These are phyloP conservation scores for Microctonus brassicae DNA, from an alignment of 2,888 invertebrate species.

Conservation along the genomic window DNA sequence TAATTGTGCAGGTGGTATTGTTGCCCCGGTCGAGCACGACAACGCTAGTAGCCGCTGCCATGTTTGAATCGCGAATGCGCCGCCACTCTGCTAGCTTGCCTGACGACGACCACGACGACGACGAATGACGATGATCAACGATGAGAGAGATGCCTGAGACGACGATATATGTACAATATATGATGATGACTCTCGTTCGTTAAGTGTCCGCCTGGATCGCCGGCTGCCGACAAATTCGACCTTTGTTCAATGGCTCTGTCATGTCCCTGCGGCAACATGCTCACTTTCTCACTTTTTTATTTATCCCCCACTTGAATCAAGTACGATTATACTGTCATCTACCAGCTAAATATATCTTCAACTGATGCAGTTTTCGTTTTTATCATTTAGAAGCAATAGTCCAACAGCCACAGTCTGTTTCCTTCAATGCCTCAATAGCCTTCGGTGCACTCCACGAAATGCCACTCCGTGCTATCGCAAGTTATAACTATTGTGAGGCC, in stretches of 20 bases:
- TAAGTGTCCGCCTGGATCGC: constrained; percentile 46
- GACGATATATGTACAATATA: too few species aligned
- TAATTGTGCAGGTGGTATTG: constrained; percentile 96
- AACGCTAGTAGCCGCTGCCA: constrained; percentile 91
- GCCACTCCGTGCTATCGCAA: too few species aligned
- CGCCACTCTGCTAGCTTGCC: constrained; percentile 42
- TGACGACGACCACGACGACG: constrained; percentile 24
- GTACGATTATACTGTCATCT: too few species aligned
- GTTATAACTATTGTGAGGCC: too few species aligned
- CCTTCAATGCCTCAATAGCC: too few species aligned
- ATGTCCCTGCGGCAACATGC: constrained; percentile 27
- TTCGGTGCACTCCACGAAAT: too few species aligned
- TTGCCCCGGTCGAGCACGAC: constrained; percentile 95
- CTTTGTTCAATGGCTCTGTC: constrained; percentile 62
- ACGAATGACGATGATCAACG: background rate
- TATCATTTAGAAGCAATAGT: too few species aligned
- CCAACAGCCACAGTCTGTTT: too few species aligned
- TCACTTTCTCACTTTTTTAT: background rate
- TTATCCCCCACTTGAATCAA: background rate
- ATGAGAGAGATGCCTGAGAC: constrained; percentile 6
- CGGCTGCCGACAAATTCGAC: constrained; percentile 55
- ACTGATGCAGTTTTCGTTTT: too few species aligned
- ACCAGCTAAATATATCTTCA: too few species aligned
- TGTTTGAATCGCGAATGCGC: constrained; percentile 71
- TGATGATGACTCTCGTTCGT: constrained; percentile 10